Percentiles rank a stretch among this genome's conserved stretches.
These are phyloP conservation scores for Chromobotia macracanthus DNA, from an alignment of 2,797 vertebrate species.

Conservation along the genomic window DNA sequence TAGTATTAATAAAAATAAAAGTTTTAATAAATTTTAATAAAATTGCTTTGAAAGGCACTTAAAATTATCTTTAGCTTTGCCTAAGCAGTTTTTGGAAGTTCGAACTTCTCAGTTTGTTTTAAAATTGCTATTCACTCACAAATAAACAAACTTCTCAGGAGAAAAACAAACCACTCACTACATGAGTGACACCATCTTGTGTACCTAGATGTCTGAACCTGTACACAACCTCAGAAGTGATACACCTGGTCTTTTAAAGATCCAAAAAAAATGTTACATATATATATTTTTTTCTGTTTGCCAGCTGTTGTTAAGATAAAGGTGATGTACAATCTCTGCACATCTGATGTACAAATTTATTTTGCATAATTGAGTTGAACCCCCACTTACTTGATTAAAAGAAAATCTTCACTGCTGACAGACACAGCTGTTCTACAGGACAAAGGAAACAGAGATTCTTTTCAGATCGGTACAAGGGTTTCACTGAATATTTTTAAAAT, in stretches of 20 bases:
- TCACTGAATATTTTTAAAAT: conserved; percentile 9
- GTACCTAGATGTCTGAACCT: neutral
- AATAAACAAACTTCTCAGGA: neutral
- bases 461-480: conserved; percentile 17
- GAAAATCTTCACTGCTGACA: conserved; percentile 22
- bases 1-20: neutral
- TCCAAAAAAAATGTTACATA: neutral
- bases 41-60: neutral
- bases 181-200: neutral
- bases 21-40: no score
- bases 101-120: neutral
- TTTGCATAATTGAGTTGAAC: neutral
- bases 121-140: neutral
- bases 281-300: conserved; percentile 8
- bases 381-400: conserved; percentile 50
- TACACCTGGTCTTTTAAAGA: conserved; percentile 4
- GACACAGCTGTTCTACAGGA: conserved; percentile 23
- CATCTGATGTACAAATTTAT: conserved; percentile 32
- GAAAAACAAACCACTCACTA: neutral
- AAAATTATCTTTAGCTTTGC: neutral
- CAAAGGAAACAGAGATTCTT: conserved; percentile 31
- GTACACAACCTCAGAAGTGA: neutral
- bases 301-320: conserved; percentile 34
- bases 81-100: neutral
- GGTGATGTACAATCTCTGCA: neutral